Evolutionary conservation across 2,888 invertebrate species (phyloP), one percentile per base, ranked within the genome.

Genomic region (Apotomis betuletana): DNA sequence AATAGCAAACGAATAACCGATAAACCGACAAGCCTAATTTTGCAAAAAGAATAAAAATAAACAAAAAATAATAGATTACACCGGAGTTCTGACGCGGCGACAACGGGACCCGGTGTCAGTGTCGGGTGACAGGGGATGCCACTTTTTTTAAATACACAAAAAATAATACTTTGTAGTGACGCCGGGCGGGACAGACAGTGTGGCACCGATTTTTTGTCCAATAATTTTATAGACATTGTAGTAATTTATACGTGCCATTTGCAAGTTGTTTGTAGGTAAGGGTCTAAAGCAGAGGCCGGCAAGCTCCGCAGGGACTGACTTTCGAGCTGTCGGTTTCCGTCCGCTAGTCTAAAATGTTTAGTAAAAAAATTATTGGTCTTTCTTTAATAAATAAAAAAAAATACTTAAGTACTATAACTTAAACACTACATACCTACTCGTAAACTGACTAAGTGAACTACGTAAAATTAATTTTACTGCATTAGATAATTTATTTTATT

Each of bases 181-280:
- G 68, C 68, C 72, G 68, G 57, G 67, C 61, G 67, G 58, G 67
- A 63, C 68, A 72, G 72, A 72, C 72, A 58, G 62, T 63, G 63
- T 59, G 72, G 68, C 72, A 72, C 72, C 72, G 51, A 54, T 63
- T 72, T 72, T 72, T 72, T 68, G 71, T 62, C 27, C 36, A 61
- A 41, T 60, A 38, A 55, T 60, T 69, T 67, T 74, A 67, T 67
- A 58, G 65, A 51, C 51, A 57, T 44, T 46, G 54, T 54, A 4
- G 13, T 51, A 6, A 71, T 71, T 71, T 67, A 58, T 71, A 63
- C 58, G 41, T 52, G 69, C 59, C 63, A 62, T 4, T 27, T 55
- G 15, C 2, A 9, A 52, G 10, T 51, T 65, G 6, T 65, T 27
- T 55, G 8, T 44, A 63, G 13, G 41, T 41, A 41, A 41, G 5